Conservation (phyloP, 2,797 vertebrate genomes). For the Hybognathus amarus region DNA sequence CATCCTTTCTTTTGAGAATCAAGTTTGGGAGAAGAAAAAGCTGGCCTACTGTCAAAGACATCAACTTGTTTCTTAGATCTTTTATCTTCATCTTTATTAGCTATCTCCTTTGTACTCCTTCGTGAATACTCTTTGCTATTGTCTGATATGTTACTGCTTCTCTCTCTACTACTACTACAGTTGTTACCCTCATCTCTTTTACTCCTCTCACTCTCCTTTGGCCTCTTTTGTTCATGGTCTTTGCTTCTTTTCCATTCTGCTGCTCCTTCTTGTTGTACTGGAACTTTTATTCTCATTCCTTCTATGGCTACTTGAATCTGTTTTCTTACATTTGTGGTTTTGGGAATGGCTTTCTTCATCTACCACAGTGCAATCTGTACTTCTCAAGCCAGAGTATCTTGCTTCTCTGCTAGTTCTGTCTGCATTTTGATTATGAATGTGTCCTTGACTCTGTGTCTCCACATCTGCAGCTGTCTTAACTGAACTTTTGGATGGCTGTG, state of each 20-base stretch:
- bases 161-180: slow-evolving; percentile 15
- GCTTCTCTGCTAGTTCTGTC: slow-evolving; percentile 46
- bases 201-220: slow-evolving; percentile 69
- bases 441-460: slow-evolving; percentile 43
- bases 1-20: slow-evolving; percentile 18
- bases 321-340: slow-evolving; percentile 59
- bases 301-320: slow-evolving; percentile 69
- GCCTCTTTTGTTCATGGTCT: slow-evolving; percentile 68
- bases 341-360: slow-evolving; percentile 63
- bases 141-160: slow-evolving; percentile 39
- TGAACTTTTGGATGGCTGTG: slow-evolving; percentile 55
- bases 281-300: slow-evolving; percentile 77
- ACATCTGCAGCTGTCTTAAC: slow-evolving; percentile 46
- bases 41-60: slow-evolving; percentile 4
- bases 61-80: slow-evolving; percentile 28
- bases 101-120: slow-evolving; percentile 6
- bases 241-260: slow-evolving; percentile 58
- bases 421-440: slow-evolving; percentile 51
- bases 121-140: slow-evolving; percentile 39
- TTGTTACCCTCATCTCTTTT: slow-evolving; percentile 59
- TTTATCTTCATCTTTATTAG: slow-evolving; percentile 6
- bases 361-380: slow-evolving; percentile 64
- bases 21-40: slow-evolving; percentile 3
- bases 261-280: slow-evolving; percentile 70
- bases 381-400: slow-evolving; percentile 68